A percentile compares a stretch with the other conserved stretches of the same genome.
phyloP scores from a whole-genome alignment of 2,113 vertebrate genomes.

The Forbesichthys agassizii region DNA sequence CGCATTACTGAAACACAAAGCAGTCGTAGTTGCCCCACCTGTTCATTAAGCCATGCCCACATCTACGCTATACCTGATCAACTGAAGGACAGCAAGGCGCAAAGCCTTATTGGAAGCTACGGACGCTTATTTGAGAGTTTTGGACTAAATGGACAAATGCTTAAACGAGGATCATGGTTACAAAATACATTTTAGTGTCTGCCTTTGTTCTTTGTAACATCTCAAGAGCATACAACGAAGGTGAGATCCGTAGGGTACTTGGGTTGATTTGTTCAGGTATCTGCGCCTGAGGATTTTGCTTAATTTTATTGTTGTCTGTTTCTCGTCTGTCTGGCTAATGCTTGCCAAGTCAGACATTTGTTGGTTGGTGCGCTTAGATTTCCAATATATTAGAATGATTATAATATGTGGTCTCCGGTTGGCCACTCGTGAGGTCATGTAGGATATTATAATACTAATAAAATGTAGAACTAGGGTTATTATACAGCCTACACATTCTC shows the following conservation, averaged over 20 bases:
- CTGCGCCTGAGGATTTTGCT: too few relatives aligned
- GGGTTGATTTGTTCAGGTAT: too few relatives aligned
- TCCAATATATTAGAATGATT: too few relatives aligned
- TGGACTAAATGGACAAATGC: neutral
- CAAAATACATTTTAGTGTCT: neutral
- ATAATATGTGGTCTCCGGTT: too few relatives aligned
- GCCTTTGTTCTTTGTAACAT: conserved; percentile 23
- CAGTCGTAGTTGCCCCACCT: neutral
- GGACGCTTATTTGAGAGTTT: neutral
- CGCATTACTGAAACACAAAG: neutral
- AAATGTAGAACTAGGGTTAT: too few relatives aligned
- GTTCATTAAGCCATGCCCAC: neutral
- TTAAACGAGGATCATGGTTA: conserved; percentile 28
- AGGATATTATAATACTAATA: too few relatives aligned
- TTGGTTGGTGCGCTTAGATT: too few relatives aligned
- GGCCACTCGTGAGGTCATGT: too few relatives aligned
- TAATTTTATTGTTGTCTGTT: too few relatives aligned
- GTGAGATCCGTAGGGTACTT: conserved; percentile 37
- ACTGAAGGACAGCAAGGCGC: neutral
- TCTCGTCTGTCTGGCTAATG: too few relatives aligned
- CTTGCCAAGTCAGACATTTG: too few relatives aligned
- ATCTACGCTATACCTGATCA: neutral
- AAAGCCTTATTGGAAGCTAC: neutral
- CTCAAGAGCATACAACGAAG: conserved; percentile 31
- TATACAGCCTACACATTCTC: too few relatives aligned